Conservation (phyloP, 1,140 invertebrate genomes). For the Apolygus lucorum region DNA sequence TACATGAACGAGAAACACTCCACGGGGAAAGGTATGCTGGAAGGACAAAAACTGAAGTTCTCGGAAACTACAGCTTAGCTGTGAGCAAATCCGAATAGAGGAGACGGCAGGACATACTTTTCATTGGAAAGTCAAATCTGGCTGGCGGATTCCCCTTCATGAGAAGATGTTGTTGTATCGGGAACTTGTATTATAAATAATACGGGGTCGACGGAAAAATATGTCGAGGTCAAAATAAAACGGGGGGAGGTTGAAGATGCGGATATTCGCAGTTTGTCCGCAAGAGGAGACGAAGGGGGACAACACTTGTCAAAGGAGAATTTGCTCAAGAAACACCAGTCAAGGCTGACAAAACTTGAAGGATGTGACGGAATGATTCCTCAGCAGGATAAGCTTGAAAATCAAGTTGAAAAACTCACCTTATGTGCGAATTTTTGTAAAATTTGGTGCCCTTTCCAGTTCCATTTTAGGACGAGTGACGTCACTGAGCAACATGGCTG, state of each 20-base stretch:
- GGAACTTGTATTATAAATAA: constrained; percentile 12
- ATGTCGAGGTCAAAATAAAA: constrained; percentile 11
- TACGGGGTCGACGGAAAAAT: background rate
- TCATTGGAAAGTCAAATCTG: too few relatives aligned
- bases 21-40: too few relatives aligned
- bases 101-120: too few relatives aligned
- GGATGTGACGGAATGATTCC: background rate
- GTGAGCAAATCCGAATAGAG: too few relatives aligned
- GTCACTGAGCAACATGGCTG: constrained; percentile 14
- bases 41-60: too few relatives aligned
- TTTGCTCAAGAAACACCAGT: too few relatives aligned
- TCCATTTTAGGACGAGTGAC: constrained; percentile 27
- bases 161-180: background rate
- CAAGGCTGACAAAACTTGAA: background rate
- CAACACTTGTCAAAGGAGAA: too few relatives aligned
- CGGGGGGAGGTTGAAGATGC: background rate
- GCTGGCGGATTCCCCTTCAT: background rate
- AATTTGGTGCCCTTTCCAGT: constrained; percentile 7
- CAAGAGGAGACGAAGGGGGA: background rate
- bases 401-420: constrained; percentile 12
- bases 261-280: background rate
- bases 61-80: too few relatives aligned
- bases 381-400: too few relatives aligned
- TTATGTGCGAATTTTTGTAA: background rate
- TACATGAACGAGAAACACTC: too few relatives aligned